Evolutionary conservation across 2,888 invertebrate species (phyloP).

Genomic region (Carabus problematicus): DNA sequence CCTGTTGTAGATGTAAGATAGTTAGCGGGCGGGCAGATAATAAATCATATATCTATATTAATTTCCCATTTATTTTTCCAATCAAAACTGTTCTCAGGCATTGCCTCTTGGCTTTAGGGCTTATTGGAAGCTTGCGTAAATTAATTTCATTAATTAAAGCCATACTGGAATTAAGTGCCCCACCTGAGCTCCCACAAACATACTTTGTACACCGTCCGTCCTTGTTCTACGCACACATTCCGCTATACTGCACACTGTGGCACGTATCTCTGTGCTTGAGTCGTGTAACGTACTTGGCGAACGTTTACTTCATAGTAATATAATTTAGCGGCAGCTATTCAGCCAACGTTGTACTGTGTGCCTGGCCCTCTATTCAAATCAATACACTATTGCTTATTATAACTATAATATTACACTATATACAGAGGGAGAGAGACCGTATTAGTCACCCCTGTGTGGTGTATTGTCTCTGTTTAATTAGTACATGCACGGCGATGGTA

Average conservation of each 20-base stretch:
- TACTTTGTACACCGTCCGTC: constrained; percentile 2
- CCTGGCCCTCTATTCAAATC: constrained; percentile 8
- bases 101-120: constrained; percentile 46
- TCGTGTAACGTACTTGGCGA: neutral
- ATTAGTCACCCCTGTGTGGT: constrained; percentile 34
- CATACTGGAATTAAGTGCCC: constrained; percentile 51
- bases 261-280: neutral
- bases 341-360: constrained; percentile 1
- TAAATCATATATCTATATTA: no score
- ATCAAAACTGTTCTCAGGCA: no score
- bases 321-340: constrained; percentile 13
- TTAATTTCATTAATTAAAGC: constrained; percentile 53
- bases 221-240: neutral
- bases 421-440: constrained; percentile 8
- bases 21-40: no score
- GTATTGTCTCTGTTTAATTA: constrained; percentile 37
- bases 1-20: no score
- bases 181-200: constrained; percentile 35
- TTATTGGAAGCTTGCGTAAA: constrained; percentile 52
- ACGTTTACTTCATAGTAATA: constrained; percentile 12
- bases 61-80: no score
- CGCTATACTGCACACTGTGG: neutral
- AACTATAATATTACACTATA: neutral
- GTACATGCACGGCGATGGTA: neutral
- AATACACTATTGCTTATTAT: constrained; percentile 15